Conservation (phyloP, 2,797 vertebrate species). For the Pristis pectinata region DNA sequence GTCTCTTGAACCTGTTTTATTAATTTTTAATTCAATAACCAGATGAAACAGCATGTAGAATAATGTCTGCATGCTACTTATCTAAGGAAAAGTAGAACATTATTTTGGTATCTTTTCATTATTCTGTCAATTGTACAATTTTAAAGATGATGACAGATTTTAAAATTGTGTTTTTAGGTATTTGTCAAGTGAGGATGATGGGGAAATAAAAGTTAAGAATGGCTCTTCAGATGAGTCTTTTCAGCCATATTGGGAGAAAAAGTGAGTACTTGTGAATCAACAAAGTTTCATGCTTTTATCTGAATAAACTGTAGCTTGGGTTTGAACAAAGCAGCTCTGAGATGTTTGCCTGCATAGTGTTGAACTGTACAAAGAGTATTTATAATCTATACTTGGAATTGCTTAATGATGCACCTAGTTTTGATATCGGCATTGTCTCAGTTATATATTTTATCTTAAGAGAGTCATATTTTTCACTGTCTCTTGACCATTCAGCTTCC, state of each 20-base stretch:
- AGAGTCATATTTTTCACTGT: not conserved
- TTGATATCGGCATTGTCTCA: not conserved
- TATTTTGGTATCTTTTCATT: not conserved
- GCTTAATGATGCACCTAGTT: not conserved
- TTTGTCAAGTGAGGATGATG: constrained; percentile 56
- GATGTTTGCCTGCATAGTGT: not conserved
- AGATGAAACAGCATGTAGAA: not conserved
- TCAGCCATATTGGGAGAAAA: constrained; percentile 66
- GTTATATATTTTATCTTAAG: not conserved
- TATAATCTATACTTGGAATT: no score
- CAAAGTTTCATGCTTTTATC: not conserved
- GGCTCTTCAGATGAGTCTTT: constrained; percentile 69
- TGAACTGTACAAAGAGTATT: not conserved
- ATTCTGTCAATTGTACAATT: not conserved
- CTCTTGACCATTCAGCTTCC: no score
- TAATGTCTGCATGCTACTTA: not conserved
- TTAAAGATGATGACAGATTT: not conserved
- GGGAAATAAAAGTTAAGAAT: constrained; percentile 55
- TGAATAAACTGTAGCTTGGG: not conserved
- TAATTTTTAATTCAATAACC: not conserved
- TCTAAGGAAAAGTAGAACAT: not conserved
- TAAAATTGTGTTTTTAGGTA: not conserved
- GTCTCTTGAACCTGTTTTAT: not conserved
- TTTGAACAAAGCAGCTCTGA: not conserved
- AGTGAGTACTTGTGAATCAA: constrained; percentile 54